A percentile compares a stretch with the other conserved stretches of the same genome.
Evolutionary conservation across 2,888 invertebrate species (phyloP).

Genomic region (Caenorhabditis sinica): DNA sequence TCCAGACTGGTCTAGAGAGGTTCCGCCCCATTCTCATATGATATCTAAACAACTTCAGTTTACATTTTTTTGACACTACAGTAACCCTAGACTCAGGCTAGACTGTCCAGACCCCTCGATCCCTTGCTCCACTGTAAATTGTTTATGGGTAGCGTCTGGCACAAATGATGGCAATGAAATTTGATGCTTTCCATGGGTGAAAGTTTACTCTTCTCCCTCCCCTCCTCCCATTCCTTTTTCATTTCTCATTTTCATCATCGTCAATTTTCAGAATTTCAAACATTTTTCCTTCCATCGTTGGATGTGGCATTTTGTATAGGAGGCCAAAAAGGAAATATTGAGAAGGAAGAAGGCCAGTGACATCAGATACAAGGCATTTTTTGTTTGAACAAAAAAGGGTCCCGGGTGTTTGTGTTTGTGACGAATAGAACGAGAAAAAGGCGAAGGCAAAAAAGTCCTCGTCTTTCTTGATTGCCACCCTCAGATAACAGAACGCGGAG

Average conservation of each 20-base stretch:
- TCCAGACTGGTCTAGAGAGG: no score
- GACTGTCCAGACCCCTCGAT: not conserved
- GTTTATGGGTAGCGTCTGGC: conserved; percentile 15
- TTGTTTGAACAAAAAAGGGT: conserved; percentile 25
- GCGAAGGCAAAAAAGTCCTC: conserved; percentile 39
- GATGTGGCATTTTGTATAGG: conserved; percentile 40
- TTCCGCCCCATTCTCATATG: not conserved
- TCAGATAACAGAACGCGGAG: conserved; percentile 55
- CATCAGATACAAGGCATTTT: conserved; percentile 60
- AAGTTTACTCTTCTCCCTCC: conserved; percentile 43
- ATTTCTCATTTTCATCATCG: conserved; percentile 45
- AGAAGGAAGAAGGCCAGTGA: conserved; percentile 27
- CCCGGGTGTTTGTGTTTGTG: conserved; percentile 56
- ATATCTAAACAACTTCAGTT: not conserved
- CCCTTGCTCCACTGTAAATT: conserved; percentile 25
- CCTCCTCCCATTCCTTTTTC: conserved; percentile 12
- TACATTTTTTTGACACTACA: not conserved
- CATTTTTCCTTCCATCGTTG: not conserved
- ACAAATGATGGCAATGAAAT: conserved; percentile 46
- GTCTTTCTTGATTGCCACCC: conserved; percentile 63
- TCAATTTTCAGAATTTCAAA: conserved; percentile 44
- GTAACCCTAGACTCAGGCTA: not conserved
- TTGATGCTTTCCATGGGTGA: conserved; percentile 30
- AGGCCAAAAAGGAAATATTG: conserved; percentile 28
- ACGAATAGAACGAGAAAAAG: conserved; percentile 40